Evolutionary conservation across 2,888 invertebrate species (phyloP).

Genomic region (Caenorhabditis macrosperma): DNA sequence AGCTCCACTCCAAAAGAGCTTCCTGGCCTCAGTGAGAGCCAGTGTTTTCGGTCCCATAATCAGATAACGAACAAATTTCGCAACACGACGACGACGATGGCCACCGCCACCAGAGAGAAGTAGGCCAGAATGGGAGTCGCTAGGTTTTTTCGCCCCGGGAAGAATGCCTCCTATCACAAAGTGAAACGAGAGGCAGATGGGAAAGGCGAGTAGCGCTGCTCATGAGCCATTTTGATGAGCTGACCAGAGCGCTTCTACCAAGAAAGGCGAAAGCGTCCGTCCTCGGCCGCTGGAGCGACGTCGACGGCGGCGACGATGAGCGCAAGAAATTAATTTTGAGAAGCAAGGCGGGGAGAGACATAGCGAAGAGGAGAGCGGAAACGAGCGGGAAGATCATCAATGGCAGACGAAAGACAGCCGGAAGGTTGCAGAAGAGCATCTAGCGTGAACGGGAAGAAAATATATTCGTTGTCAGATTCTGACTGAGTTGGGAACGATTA

Average conservation of each 20-base stretch:
- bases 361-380: conserved; percentile 27
- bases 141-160: neutral
- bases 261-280: conserved; percentile 28
- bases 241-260: conserved; percentile 31
- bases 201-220: conserved; percentile 21
- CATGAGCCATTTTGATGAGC: conserved; percentile 50
- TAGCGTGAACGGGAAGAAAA: neutral
- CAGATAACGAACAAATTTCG: conserved; percentile 53
- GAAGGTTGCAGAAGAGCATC: conserved; percentile 39
- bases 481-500: too few species aligned
- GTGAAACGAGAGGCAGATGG: conserved; percentile 35
- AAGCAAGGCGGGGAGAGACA: conserved; percentile 33
- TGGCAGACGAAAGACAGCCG: conserved; percentile 30
- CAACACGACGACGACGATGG: conserved; percentile 26
- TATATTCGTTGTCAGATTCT: too few species aligned
- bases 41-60: conserved; percentile 22
- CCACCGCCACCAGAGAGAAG: neutral
- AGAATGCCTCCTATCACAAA: conserved; percentile 24
- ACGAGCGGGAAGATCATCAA: conserved; percentile 44
- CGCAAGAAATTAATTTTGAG: conserved; percentile 57
- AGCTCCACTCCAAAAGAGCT: neutral
- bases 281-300: neutral
- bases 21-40: neutral
- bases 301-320: conserved; percentile 34
- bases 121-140: conserved; percentile 1